phyloP scores from a whole-genome alignment of 2,888 invertebrate species.

The Drosophila ezoana region DNA sequence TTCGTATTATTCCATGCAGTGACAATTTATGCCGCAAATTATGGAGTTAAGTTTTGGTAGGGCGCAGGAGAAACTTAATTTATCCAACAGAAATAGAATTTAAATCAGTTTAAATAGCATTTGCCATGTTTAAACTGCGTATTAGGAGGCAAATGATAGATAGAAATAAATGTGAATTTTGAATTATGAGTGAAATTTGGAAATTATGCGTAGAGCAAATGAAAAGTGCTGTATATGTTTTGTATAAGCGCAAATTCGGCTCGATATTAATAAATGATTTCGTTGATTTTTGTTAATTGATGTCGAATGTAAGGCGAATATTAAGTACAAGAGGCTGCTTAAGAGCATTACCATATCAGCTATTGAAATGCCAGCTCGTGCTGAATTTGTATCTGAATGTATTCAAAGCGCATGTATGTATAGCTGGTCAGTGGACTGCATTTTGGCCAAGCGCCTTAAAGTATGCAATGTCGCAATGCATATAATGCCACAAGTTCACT shows the following conservation, averaged over 20 bases:
- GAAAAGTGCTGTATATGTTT: conserved; percentile 2
- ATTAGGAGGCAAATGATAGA: conserved; percentile 16
- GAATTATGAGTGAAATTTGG: too few species aligned
- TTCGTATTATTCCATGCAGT: conserved; percentile 1
- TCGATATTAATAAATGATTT: conserved; percentile 50
- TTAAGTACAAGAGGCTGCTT: not conserved
- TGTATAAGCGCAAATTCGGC: conserved; percentile 4
- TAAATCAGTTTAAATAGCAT: conserved; percentile 66
- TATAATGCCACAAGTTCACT: conserved; percentile 62
- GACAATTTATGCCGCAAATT: conserved; percentile 51
- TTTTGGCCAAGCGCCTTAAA: conserved; percentile 44
- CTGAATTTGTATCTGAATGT: conserved; percentile 12
- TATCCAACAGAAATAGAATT: conserved; percentile 53
- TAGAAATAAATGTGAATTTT: conserved; percentile 41
- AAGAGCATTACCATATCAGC: conserved; percentile 14
- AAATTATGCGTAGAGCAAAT: conserved; percentile 23
- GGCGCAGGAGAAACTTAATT: conserved; percentile 41
- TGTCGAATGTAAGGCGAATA: not conserved
- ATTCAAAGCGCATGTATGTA: conserved; percentile 8
- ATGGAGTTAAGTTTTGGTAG: not conserved
- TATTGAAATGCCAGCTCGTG: not conserved
- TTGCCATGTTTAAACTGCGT: conserved; percentile 23
- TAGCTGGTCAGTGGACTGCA: conserved; percentile 21
- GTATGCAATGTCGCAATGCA: conserved; percentile 60
- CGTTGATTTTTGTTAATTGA: conserved; percentile 32